Base-by-base conservation (phyloP, 2,888 invertebrate genomes). In the Parelbella ahira region DNA sequence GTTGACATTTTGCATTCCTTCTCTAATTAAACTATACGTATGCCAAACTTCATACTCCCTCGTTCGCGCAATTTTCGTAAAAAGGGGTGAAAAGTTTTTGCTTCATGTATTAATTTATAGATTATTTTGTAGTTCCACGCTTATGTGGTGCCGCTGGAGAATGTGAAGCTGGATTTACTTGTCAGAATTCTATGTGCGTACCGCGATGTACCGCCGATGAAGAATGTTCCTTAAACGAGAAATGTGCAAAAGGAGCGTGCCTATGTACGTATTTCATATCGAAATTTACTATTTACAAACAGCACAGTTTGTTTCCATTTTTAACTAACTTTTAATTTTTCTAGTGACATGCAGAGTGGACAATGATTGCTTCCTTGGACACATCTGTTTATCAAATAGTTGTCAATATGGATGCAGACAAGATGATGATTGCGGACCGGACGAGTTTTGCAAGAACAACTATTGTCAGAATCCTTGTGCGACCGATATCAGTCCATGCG, bases 281-380 rank as follows among this genome's bases (percentile, higher is more conserved):
- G n/a, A n/a, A n/a, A n/a, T n/a, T n/a, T n/a, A n/a, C n/a, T n/a
- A n/a, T n/a, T n/a, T n/a, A n/a, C n/a, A n/a, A n/a, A n/a, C n/a
- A n/a, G n/a, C n/a, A n/a, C n/a, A n/a, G n/a, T n/a, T n/a, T n/a
- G n/a, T n/a, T n/a, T n/a, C n/a, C n/a, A n/a, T n/a, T n/a, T n/a
- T n/a, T n/a, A n/a, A n/a, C n/a, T n/a, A n/a, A n/a, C n/a, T n/a
- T n/a, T n/a, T n/a, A n/a, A 91, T 44, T 19, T 59, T 84, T 62
- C 42, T 71, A 91, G 91, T 97, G 44, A 97, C 96, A 1, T 97
- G 97, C 64, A 91, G 96, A 30, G 92, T 96, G 1, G 96, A 97
- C 68, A 95, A 96, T 60, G 97, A 97, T 61, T 97, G 97, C 60
- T 96, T 97, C 90, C 87, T 96, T 44, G 96, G 96, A 0, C 96